phyloP scores from a whole-genome alignment of 2,113 vertebrate genomes.

The Tricholaema leucomelas region DNA sequence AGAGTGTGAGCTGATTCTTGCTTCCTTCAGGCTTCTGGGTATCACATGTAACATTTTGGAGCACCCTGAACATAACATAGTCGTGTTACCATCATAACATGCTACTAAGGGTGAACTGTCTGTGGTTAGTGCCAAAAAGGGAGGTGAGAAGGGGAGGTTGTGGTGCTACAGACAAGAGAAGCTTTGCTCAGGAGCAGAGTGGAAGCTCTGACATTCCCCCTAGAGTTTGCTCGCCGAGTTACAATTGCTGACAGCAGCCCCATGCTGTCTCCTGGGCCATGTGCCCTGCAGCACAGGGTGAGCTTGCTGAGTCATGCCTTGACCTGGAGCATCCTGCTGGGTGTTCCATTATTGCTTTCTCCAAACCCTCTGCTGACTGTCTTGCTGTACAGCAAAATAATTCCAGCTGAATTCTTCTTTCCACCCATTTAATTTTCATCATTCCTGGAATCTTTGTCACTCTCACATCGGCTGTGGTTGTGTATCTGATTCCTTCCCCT shows the following conservation, averaged over 20 bases:
- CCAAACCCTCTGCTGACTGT: background rate
- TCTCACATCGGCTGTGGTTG: background rate
- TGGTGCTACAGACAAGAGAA: background rate
- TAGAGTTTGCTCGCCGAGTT: background rate
- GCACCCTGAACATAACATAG: background rate
- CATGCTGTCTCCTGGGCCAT: fast-evolving
- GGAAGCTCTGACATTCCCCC: background rate
- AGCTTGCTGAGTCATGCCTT: background rate
- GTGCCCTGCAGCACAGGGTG: background rate
- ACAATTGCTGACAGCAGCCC: background rate
- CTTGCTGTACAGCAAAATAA: background rate
- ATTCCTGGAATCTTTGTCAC: background rate
- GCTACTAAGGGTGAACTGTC: background rate
- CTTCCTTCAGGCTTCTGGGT: background rate
- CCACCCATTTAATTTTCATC: background rate
- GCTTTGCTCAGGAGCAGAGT: background rate
- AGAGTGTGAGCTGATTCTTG: background rate
- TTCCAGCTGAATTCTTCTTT: background rate
- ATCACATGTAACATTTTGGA: background rate
- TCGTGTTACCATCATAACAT: background rate
- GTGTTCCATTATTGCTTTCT: background rate
- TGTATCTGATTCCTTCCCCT: background rate
- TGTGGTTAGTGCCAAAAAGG: background rate
- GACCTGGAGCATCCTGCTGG: background rate
- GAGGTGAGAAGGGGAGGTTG: background rate